Base-by-base conservation (phyloP, 2,888 invertebrate genomes). In the Cryptocephalus moraei region DNA sequence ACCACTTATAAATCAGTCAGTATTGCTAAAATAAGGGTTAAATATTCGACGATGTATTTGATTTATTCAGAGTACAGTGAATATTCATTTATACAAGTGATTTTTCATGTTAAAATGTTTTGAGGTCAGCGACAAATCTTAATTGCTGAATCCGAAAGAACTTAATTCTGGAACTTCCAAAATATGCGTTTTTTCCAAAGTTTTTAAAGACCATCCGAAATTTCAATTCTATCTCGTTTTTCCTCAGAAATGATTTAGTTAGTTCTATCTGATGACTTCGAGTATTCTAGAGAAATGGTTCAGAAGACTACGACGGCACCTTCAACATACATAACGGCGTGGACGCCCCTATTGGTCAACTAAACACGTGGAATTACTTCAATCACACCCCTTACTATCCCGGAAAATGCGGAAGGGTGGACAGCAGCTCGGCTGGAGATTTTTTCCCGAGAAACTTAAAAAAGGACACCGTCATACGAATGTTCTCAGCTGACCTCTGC, bases 271-370 rank as follows among this genome's bases (percentile, higher is more conserved):
- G 33, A 10, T 22, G 2, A 6, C 12, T 4, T n/a, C 6, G 3
- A 4, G 36, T 36, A 11, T 36, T 71, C 1, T 67, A 91, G 86
- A 79, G 90, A 60, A 92, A 91, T 63, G 84, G 82, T 49, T 85
- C 86, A 0, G 69, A 77, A 1, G 74, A 73, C 0, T 83, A 81
- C 41, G 89, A 89, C 49, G 91, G 91, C 0, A 72, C 79, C 42
- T 82, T 82, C 62, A 88, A 87, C 58, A 82, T 91, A 68, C 80
- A 78, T 31, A 88, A 87, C 0, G 90, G 91, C 0, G 72, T 68
- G 1, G 67, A 72, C 9, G 75, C 80, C 44, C 78, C 84, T 1
- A 76, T 91, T 39, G 91, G 91, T 0, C 75, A 79, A 55, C 73
- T 90, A 14, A 68, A 79, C 44, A 70, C 73, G 6, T 92, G 91